These are phyloP conservation scores for Hyposoter didymator DNA, from an alignment of 2,888 invertebrate species.

Conservation along the genomic window DNA sequence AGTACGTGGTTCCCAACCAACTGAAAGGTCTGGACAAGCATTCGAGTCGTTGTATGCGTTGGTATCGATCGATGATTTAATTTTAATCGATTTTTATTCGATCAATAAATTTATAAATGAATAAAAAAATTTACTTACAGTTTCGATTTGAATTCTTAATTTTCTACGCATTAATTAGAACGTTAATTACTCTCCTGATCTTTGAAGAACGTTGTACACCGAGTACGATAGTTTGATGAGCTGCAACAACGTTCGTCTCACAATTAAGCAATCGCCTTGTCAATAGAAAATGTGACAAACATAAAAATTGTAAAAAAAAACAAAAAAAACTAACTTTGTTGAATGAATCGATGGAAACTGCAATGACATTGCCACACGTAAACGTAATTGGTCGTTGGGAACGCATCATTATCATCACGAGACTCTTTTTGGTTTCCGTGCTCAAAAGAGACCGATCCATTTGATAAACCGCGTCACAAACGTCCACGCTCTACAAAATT, in stretches of 20 bases:
- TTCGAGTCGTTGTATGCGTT: background rate
- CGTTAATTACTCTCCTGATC: conserved; percentile 1
- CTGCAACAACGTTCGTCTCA: background rate
- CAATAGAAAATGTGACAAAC: background rate
- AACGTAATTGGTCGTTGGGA: conserved; percentile 68
- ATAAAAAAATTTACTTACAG: background rate
- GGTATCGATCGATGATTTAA: background rate
- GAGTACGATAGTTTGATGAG: conserved; percentile 71
- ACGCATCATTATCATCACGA: conserved; percentile 70
- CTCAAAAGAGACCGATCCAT: conserved; percentile 71
- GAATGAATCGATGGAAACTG: conserved; percentile 70
- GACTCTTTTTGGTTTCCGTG: conserved; percentile 58
- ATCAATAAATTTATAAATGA: background rate
- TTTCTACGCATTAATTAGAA: background rate
- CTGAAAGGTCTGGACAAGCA: background rate
- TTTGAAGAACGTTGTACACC: conserved; percentile 70
- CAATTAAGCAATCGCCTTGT: background rate
- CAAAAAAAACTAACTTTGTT: conserved; percentile 64
- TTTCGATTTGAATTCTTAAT: background rate
- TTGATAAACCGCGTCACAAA: conserved; percentile 69
- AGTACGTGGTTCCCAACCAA: background rate
- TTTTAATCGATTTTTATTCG: background rate
- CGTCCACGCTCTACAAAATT: conserved; percentile 70
- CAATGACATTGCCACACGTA: conserved; percentile 67
- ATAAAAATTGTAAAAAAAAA: background rate